phyloP scores from a whole-genome alignment of 2,113 vertebrate species.

The Balaenoptera acutorostrata region DNA sequence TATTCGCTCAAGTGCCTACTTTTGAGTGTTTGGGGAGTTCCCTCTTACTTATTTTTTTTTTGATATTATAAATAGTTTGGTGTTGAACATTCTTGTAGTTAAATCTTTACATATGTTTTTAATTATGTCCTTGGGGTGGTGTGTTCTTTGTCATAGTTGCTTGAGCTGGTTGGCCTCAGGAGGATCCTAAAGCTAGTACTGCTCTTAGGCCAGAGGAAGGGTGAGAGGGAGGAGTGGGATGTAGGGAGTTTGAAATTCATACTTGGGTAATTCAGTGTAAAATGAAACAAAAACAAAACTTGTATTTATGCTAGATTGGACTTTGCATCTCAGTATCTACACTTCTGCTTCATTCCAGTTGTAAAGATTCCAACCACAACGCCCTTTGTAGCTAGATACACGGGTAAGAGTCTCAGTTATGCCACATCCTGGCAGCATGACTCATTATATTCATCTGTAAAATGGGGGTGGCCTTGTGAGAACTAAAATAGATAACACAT shows the following conservation, averaged over 20 bases:
- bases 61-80: background rate
- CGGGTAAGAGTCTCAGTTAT: background rate
- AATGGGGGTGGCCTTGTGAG: background rate
- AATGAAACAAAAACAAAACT: background rate
- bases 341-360: background rate
- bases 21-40: background rate
- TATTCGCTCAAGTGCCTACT: background rate
- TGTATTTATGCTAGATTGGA: background rate
- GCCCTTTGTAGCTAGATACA: background rate
- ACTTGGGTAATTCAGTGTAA: background rate
- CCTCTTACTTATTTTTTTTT: background rate
- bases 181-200: background rate
- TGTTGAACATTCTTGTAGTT: background rate
- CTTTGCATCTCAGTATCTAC: background rate
- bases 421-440: no score
- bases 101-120: background rate
- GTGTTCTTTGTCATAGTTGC: background rate
- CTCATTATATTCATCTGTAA: background rate
- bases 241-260: background rate
- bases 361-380: background rate
- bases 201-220: background rate
- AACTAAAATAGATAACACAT: background rate
- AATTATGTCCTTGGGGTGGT: background rate
- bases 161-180: background rate
- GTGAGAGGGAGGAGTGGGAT: rapidly evolving